These are phyloP conservation scores for Aphrocallistes beatrix DNA, from an alignment of 37 sponge, comb jelly and placozoan genomes.

Conservation along the genomic window DNA sequence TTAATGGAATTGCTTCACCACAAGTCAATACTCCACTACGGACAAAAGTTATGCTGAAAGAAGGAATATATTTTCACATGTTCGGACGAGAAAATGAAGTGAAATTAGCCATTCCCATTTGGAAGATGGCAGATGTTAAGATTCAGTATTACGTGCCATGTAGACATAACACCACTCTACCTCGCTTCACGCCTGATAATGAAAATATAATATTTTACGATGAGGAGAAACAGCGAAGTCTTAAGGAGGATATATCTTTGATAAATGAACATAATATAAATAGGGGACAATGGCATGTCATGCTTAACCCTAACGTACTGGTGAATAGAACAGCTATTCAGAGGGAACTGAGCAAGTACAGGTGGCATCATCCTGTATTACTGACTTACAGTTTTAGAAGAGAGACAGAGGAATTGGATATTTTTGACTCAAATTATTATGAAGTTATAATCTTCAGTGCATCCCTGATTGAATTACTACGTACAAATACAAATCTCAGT, in stretches of 20 bases:
- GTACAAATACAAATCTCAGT: no score
- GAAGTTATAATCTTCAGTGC: no score
- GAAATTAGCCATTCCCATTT: neutral
- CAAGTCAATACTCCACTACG: no score
- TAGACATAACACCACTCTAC: neutral
- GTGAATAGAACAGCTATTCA: neutral
- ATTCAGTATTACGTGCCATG: neutral
- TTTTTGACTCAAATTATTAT: no score
- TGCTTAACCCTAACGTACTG: neutral
- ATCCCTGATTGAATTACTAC: no score
- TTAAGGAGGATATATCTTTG: neutral
- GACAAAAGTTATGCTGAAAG: neutral
- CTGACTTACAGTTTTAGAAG: neutral
- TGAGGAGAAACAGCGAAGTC: neutral
- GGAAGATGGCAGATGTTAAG: neutral
- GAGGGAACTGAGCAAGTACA: neutral
- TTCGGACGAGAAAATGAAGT: neutral
- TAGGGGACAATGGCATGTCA: neutral
- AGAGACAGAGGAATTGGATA: no score
- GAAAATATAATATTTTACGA: neutral
- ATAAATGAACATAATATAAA: neutral
- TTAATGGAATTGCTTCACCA: no score
- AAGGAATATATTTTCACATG: neutral
- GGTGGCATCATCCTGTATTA: neutral
- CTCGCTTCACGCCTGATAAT: neutral